Percentiles rank a stretch among this genome's conserved stretches.
These are phyloP conservation scores for Nycticryphes semicollaris DNA, from an alignment of 2,113 vertebrate species.

Conservation along the genomic window DNA sequence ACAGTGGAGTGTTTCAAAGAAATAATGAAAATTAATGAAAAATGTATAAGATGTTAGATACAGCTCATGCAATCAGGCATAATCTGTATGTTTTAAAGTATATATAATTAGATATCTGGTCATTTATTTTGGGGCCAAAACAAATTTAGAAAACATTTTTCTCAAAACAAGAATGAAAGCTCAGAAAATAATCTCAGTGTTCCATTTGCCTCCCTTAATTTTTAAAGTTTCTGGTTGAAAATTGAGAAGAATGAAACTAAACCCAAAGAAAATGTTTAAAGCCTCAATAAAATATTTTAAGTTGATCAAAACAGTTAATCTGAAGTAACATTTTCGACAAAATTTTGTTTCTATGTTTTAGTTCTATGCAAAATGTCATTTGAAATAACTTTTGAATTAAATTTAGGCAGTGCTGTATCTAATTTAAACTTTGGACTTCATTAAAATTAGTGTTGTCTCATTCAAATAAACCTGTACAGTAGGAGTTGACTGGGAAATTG, in stretches of 20 bases:
- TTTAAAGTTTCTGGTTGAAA: not conserved
- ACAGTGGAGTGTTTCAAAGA: not conserved
- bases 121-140: fast-evolving
- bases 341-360: not conserved
- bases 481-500: slow-evolving; percentile 7
- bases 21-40: too few relatives aligned
- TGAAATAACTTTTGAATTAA: not conserved
- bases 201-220: not conserved
- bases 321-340: not conserved
- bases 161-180: not conserved
- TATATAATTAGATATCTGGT: not conserved
- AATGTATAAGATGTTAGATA: too few relatives aligned
- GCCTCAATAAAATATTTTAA: not conserved
- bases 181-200: not conserved
- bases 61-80: not conserved
- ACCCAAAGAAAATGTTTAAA: not conserved
- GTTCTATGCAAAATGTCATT: not conserved
- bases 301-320: not conserved
- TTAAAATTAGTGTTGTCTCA: not conserved
- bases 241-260: not conserved
- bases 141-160: not conserved
- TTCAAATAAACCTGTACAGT: not conserved
- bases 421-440: slow-evolving; percentile 15
- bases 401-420: not conserved
- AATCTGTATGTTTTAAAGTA: not conserved